Percentiles rank a stretch among this genome's conserved stretches.
Evolutionary conservation across 2,888 invertebrate genomes (phyloP).

Genomic region (Venustoraphidia nigricollis): DNA sequence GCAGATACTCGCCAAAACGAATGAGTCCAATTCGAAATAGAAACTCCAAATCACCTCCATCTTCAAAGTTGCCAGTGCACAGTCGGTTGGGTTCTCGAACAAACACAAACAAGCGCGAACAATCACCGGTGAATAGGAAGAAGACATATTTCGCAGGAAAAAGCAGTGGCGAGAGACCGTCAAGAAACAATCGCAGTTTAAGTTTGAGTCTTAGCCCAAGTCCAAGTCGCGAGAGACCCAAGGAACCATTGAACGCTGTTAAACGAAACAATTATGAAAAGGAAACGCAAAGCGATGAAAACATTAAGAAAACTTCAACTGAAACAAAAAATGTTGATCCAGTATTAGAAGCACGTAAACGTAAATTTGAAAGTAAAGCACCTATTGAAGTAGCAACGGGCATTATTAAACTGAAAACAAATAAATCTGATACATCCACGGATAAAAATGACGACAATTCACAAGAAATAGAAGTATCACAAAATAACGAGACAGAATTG

Average conservation of each 20-base stretch:
- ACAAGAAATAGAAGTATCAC: conserved; percentile 6
- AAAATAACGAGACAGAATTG: conserved; percentile 8
- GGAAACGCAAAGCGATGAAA: conserved; percentile 5
- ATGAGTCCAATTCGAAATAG: conserved; percentile 1
- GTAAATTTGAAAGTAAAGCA: conserved; percentile 32
- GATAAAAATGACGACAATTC: conserved; percentile 8
- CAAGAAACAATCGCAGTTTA: conserved; percentile 6
- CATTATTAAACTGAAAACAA: conserved; percentile 30
- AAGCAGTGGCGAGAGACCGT: conserved; percentile 4
- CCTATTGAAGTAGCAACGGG: conserved; percentile 30
- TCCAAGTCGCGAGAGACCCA: conserved; percentile 9
- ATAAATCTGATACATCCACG: conserved; percentile 14
- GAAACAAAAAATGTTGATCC: conserved; percentile 22
- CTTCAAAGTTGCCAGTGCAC: conserved; percentile 3
- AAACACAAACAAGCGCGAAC: neutral
- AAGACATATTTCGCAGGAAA: neutral
- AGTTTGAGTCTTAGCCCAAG: conserved; percentile 13
- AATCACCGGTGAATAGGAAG: conserved; percentile 1
- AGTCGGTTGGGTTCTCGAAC: conserved; percentile 6
- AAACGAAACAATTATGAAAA: conserved; percentile 9
- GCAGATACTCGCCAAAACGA: conserved; percentile 4
- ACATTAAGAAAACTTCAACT: neutral
- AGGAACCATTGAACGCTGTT: conserved; percentile 3
- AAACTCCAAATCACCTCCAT: conserved; percentile 1
- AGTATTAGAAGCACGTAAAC: conserved; percentile 32